Evolutionary conservation across 2,888 invertebrate genomes (phyloP), one percentile per base, ranked within the genome.

Genomic region (Erpobdella octoculata): DNA sequence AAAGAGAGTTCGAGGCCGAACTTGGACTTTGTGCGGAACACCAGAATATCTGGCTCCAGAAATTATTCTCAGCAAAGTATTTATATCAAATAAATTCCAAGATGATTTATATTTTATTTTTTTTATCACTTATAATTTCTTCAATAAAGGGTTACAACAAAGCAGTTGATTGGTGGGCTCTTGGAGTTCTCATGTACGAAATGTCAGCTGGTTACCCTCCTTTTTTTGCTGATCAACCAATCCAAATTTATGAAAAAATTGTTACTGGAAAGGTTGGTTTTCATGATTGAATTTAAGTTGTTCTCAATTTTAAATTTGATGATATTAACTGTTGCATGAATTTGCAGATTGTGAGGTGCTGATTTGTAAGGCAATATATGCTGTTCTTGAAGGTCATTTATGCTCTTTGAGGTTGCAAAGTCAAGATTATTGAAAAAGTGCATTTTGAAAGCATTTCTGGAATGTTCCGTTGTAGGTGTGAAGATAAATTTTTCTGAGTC

Each of bases 201-300:
- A 83, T 83, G 83, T 81, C 83, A 74, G 83, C 83, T 71, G 98
- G 98, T 25, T 98, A 97, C 85, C 97, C 98, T 76, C 98, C 98
- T 3, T 98, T 98, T 87, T 99, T 97, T 84, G 98, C 98, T 77
- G 98, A 99, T 85, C 97, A 98, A 83, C 98, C 98, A 31, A 98
- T 98, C 78, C 97, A 98, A 85, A 98, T 99, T 80, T 99, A 99
- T 84, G 98, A 99, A 85, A 98, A 97, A 86, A 98, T 99, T 79
- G 97, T 99, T 9, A 93, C 93, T 66, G 98, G 98, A 79, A 98
- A 96, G 86, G 94, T 87, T 74, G 4, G 15, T 12, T 21, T n/a
- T n/a, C n/a, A n/a, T n/a, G n/a, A n/a, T n/a, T 75, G 76, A 48
- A 64, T n/a, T n/a, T 25, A 36, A n/a, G 18, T 41, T 41, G 46